A percentile compares a stretch with the other conserved stretches of the same genome.
These are phyloP conservation scores for Philotrypesis tridentata DNA, from an alignment of 1,140 invertebrate genomes.

Conservation along the genomic window DNA sequence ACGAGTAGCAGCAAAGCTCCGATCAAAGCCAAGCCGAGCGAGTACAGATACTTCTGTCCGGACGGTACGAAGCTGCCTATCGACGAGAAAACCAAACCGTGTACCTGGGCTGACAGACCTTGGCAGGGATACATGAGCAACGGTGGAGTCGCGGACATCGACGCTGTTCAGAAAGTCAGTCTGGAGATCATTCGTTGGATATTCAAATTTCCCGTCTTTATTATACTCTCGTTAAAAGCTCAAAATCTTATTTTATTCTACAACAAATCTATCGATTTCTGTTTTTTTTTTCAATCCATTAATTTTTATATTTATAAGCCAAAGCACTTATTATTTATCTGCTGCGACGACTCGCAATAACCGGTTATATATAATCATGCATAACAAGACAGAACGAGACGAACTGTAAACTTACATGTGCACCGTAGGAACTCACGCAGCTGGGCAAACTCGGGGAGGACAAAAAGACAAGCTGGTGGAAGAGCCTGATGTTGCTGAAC, in stretches of 20 bases:
- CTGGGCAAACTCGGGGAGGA: conserved; percentile 71
- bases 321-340: no score
- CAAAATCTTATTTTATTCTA: no score
- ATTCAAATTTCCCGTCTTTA: no score
- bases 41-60: conserved; percentile 86
- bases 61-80: conserved; percentile 84
- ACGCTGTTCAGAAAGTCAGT: conserved; percentile 67
- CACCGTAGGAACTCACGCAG: conserved; percentile 67
- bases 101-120: conserved; percentile 86
- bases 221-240: no score
- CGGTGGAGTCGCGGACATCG: conserved; percentile 72
- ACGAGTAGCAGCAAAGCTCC: conserved; percentile 62
- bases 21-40: conserved; percentile 74
- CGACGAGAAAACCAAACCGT: conserved; percentile 77
- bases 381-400: no score
- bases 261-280: no score
- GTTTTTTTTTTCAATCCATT: no score
- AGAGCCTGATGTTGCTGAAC: conserved; percentile 74
- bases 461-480: conserved; percentile 75
- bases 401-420: no score
- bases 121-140: conserved; percentile 85
- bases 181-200: background rate
- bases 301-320: no score
- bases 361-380: no score
- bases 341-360: no score